These are phyloP conservation scores for Ammospiza caudacuta DNA, from an alignment of 2,113 vertebrate genomes.

Conservation along the genomic window DNA sequence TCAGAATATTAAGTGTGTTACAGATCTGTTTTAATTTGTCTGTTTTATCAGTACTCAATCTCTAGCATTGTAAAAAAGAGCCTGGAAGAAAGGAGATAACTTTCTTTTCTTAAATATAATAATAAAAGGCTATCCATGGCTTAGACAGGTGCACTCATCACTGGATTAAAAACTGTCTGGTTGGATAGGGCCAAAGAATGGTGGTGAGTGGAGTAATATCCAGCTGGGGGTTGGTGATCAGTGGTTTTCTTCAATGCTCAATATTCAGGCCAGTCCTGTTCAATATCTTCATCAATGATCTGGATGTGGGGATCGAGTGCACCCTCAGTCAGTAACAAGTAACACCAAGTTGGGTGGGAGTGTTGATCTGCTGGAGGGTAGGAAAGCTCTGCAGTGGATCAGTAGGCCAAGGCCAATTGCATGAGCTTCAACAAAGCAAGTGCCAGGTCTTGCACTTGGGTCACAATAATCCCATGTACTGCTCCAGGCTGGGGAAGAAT, in stretches of 20 bases:
- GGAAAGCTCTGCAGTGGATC: background rate
- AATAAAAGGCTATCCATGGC: background rate
- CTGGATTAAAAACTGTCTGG: background rate
- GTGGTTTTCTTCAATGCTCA: background rate
- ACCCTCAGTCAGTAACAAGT: background rate
- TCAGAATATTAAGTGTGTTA: conserved; percentile 41
- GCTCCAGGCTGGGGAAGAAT: background rate
- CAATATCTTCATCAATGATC: background rate
- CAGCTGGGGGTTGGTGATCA: rapidly evolving
- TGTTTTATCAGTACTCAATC: conserved; percentile 61
- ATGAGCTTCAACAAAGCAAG: background rate
- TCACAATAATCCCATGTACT: background rate
- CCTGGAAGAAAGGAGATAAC: background rate
- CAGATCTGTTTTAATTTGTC: conserved; percentile 68
- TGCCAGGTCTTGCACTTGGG: background rate
- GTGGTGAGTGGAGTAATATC: background rate
- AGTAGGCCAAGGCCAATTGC: rapidly evolving
- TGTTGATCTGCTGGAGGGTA: background rate
- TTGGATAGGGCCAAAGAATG: background rate
- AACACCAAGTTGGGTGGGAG: background rate
- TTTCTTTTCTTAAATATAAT: conserved; percentile 2
- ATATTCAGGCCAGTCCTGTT: background rate
- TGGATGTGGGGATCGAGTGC: rapidly evolving
- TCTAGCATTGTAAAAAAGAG: conserved; percentile 40
- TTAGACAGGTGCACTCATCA: background rate